These are phyloP conservation scores for Halesus radiatus DNA, from an alignment of 1,140 invertebrate species.

Conservation along the genomic window DNA sequence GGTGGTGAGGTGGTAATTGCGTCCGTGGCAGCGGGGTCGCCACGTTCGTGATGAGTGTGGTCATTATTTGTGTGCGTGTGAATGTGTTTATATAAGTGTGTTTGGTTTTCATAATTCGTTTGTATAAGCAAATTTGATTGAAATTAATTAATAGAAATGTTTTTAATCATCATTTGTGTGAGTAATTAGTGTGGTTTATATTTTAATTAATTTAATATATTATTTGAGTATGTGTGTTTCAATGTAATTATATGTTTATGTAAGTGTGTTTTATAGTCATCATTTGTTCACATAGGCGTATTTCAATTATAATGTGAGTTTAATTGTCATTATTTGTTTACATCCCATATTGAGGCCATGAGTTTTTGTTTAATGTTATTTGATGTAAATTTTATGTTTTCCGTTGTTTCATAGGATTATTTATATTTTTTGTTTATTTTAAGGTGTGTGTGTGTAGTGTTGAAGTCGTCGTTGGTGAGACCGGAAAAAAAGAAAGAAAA, in stretches of 20 bases:
- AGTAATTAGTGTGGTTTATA: background rate
- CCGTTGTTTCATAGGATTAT: background rate
- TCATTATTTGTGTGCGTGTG: background rate
- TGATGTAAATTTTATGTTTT: background rate
- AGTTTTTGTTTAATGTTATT: too few species aligned
- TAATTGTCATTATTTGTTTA: background rate
- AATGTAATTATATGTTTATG: background rate
- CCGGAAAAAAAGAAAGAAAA: conserved; percentile 54
- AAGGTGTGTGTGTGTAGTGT: background rate
- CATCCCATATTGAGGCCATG: background rate
- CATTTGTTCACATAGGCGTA: background rate
- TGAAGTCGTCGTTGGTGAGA: conserved; percentile 21
- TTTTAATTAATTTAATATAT: background rate
- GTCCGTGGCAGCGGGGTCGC: too few species aligned
- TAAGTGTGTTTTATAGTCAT: background rate
- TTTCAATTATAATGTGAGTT: too few species aligned
- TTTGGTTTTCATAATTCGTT: background rate
- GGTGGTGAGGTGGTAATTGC: too few species aligned
- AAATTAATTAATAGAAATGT: background rate
- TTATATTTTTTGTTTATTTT: background rate
- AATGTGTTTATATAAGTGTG: background rate
- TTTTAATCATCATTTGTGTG: background rate
- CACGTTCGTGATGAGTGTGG: too few species aligned
- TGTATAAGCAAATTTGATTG: background rate
- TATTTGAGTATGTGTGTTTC: background rate